Base-by-base conservation (phyloP, 2,888 invertebrate genomes). In the Napeogenes inachia region DNA sequence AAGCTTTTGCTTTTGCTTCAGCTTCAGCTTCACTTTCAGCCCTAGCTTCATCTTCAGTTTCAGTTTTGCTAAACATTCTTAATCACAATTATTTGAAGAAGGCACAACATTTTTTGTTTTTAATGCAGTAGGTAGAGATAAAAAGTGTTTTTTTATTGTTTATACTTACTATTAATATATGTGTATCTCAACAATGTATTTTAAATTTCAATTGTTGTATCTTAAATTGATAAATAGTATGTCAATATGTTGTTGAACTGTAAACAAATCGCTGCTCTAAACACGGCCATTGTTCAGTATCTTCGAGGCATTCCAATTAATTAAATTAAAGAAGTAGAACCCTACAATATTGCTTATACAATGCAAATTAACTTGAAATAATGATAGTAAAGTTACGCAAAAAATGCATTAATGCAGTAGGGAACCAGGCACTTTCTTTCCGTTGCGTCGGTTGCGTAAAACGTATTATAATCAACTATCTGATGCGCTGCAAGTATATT, bases 351-450 rank as follows among this genome's bases (percentile, higher is more conserved):
- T 4, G 21, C n/a, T 4, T 13, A 30, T 6, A 30, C 30, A 10
- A 50, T 6, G 42, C 8, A 30, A 21, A 50, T 30, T 8, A 50
- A 50, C 47, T 21, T 47, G 13, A 30, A 50, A 30, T 50, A 21
- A 50, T 12, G 8, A 50, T 12, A 50, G 21, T 30, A 50, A 2
- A 50, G 30, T 30, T 38, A 61, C 53, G 46, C 72, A 75, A 71
- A 75, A 76, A 77, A 74, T 67, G 73, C 76, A 76, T 75, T 74
- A 5, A 74, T 74, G 72, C 74, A 73, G 67, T 70, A 73, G 73
- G 80, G 78, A 82, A 80, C 81, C 65, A 72, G 71, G 70, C 66
- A 74, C 80, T 84, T 84, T 84, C 80, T 78, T 78, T 73, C 68
- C 71, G 73, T 75, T 75, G 72, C 56, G 56, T 59, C 54, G 38